Evolutionary conservation across 1,140 invertebrate species (phyloP).

Genomic region (Polypedilum pembai): DNA sequence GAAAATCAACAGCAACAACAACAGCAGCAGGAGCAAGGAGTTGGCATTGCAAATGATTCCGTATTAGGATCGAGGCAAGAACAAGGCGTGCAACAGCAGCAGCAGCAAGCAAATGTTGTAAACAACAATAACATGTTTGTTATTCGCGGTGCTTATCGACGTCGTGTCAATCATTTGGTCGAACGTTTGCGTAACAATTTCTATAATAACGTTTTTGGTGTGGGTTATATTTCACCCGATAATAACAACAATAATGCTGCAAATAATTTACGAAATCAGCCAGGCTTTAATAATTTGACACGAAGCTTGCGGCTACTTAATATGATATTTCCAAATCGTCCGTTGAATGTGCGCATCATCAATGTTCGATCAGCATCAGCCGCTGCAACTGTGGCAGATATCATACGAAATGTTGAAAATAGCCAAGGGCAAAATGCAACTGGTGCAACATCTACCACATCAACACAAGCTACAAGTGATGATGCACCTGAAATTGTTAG

Average conservation of each 20-base stretch:
- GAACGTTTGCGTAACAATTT: conserved; percentile 21
- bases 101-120: not conserved
- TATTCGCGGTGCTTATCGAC: conserved; percentile 14
- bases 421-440: conserved; percentile 36
- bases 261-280: conserved; percentile 10
- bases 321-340: conserved; percentile 21
- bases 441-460: conserved; percentile 21
- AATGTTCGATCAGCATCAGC: conserved; percentile 15
- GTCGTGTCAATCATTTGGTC: not conserved
- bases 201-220: conserved; percentile 8
- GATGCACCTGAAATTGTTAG: conserved; percentile 34
- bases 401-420: conserved; percentile 1
- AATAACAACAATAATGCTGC: conserved; percentile 20
- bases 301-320: conserved; percentile 18
- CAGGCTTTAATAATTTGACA: conserved; percentile 18
- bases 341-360: not conserved
- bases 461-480: conserved; percentile 35
- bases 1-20: conserved; percentile 13
- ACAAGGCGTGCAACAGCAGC: not conserved
- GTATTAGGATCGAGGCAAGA: not conserved
- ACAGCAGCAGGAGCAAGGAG: conserved; percentile 1
- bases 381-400: conserved; percentile 3
- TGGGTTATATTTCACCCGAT: not conserved
- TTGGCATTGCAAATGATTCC: not conserved
- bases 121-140: conserved; percentile 20